Conservation (phyloP, 2,888 invertebrate genomes). For the Xanthostigma xanthostigma region DNA sequence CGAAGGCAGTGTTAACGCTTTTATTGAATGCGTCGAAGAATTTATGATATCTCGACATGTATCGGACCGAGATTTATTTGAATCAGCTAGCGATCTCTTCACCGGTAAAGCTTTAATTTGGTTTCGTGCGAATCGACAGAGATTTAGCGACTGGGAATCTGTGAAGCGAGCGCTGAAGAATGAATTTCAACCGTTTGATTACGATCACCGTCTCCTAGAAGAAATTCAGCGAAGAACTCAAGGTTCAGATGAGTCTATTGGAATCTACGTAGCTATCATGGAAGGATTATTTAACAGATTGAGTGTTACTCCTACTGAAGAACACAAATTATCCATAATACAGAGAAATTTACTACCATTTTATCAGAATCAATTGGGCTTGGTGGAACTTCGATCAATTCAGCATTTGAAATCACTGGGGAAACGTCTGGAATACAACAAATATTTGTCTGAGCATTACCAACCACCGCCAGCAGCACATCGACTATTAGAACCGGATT, state of each 20-base stretch:
- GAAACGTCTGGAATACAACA: conserved; percentile 8
- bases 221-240: conserved; percentile 14
- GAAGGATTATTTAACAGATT: conserved; percentile 11
- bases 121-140: conserved; percentile 6
- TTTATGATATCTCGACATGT: background rate
- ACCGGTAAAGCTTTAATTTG: conserved; percentile 8
- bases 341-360: conserved; percentile 10
- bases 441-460: background rate
- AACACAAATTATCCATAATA: background rate
- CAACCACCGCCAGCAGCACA: background rate
- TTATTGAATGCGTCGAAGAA: conserved; percentile 1
- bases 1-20: too few species aligned
- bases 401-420: conserved; percentile 8
- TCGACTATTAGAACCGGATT: conserved; percentile 8
- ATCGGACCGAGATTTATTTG: background rate
- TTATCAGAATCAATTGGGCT: conserved; percentile 10
- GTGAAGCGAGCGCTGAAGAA: too few species aligned
- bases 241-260: conserved; percentile 14
- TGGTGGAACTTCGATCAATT: conserved; percentile 8
- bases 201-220: conserved; percentile 13
- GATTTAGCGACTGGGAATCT: conserved; percentile 7
- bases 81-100: background rate
- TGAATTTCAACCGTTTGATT: conserved; percentile 13
- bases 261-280: conserved; percentile 15
- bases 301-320: background rate